Evolutionary conservation across 2,113 vertebrate genomes (phyloP).

Genomic region (Ranitomeya variabilis): DNA sequence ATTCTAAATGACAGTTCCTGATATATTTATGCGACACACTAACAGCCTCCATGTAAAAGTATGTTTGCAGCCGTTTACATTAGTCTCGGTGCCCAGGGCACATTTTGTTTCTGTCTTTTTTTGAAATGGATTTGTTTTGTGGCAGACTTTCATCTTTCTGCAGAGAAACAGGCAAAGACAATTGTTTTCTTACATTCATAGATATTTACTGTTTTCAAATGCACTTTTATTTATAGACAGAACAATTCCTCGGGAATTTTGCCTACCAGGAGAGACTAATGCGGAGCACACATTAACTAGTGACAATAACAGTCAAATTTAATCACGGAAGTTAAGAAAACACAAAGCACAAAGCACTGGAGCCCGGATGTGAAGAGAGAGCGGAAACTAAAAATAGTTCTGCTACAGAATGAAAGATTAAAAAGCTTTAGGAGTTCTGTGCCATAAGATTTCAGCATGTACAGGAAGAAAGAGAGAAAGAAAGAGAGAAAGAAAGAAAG

Average conservation of each 20-base stretch:
- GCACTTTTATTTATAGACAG: slow-evolving; percentile 61
- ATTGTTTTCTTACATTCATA: slow-evolving; percentile 18
- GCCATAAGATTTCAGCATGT: not conserved
- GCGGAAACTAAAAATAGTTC: slow-evolving; percentile 10
- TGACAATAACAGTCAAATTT: slow-evolving; percentile 38
- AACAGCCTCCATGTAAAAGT: slow-evolving; percentile 33
- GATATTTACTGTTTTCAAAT: slow-evolving; percentile 59
- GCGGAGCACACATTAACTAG: slow-evolving; percentile 41
- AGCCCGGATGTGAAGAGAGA: not conserved
- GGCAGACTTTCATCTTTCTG: slow-evolving; percentile 11
- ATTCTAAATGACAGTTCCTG: not conserved
- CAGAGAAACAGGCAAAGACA: not conserved
- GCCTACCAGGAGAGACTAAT: slow-evolving; percentile 2
- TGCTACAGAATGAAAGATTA: slow-evolving; percentile 26
- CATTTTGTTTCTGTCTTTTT: slow-evolving; percentile 20
- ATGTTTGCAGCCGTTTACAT: not conserved
- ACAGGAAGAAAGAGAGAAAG: not conserved
- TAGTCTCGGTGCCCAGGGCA: not conserved
- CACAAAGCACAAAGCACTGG: not conserved
- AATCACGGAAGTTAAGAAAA: slow-evolving; percentile 15
- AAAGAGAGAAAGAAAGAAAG: not conserved
- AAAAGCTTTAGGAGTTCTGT: slow-evolving; percentile 14
- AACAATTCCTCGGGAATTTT: slow-evolving; percentile 43
- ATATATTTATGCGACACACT: slow-evolving; percentile 1
- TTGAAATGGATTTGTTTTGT: slow-evolving; percentile 37